Evolutionary conservation across 1,140 invertebrate species (phyloP).

Genomic region (Samia ricini): DNA sequence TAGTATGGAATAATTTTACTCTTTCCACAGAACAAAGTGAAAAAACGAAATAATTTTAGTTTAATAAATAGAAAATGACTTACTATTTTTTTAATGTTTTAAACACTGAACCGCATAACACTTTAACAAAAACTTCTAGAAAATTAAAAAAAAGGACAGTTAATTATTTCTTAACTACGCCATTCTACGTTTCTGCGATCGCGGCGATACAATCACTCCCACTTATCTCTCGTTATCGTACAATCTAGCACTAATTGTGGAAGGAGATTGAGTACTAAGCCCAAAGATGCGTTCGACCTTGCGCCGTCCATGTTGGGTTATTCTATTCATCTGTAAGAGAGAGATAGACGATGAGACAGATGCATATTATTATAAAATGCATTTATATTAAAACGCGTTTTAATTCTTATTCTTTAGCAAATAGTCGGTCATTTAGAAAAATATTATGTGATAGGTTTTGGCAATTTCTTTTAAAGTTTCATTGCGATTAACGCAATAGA

Average conservation of each 20-base stretch:
- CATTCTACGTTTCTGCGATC: background rate
- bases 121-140: background rate
- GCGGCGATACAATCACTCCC: background rate
- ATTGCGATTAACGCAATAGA: too few species aligned
- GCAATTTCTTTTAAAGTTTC: too few species aligned
- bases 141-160: background rate
- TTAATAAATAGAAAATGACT: too few species aligned
- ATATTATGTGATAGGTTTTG: too few species aligned
- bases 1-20: too few species aligned
- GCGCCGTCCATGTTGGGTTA: slow-evolving; percentile 27
- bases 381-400: too few species aligned
- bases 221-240: slow-evolving; percentile 14
- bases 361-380: background rate
- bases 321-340: slow-evolving; percentile 18
- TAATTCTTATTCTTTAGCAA: too few species aligned
- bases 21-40: too few species aligned
- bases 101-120: background rate
- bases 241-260: slow-evolving; percentile 41
- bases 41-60: too few species aligned
- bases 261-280: slow-evolving; percentile 29
- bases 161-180: background rate
- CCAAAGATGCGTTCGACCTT: slow-evolving; percentile 43
- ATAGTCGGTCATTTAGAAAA: too few species aligned
- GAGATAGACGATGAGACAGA: background rate
- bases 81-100: slow-evolving; percentile 13